Base-by-base conservation (phyloP, 1,140 invertebrate genomes). In the Carcinoscorpius rotundicauda region DNA sequence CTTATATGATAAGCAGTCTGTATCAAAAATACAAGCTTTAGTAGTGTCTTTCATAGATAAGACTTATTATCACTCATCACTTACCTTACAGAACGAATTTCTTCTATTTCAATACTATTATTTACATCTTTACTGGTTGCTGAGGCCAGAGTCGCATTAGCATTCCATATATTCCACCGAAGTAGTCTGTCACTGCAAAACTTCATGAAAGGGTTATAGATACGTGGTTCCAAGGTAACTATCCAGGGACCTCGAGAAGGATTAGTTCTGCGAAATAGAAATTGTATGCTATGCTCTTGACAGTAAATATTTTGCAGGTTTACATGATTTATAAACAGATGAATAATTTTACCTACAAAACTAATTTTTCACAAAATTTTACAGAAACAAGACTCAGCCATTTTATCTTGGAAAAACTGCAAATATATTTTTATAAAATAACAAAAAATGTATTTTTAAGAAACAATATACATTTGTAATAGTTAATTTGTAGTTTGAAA, bases 161-260 rank as follows among this genome's bases (percentile, higher is more conserved):
- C 87, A 61, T 87, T 80, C 89, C 90, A 97, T 3, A 88, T 77
- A 74, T 90, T 91, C 83, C 85, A 91, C 53, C 94, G 78, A 51
- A 88, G 73, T 49, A 82, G 75, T 66, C 87, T 78, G 75, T 88
- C 84, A 3, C 88, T 84, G 78, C 93, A 97, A 76, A 91, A 84
- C 75, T 93, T 84, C 73, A 93, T 78, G 71, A 83, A 91, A 8
- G 82, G 80, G 62, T 84, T 76, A 69, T 86, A 84, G 53, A 91
- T 80, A 68, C 84, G 76, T 3, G 86, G 84, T 57, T 88, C 79
- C 29, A 94, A 78, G 3, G 84, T 88, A 3, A 93, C 77, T n/a
- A 4, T 29, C 67, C 67, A 68, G 8, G 67, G 67, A 6, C 67
- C 67, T 48, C 61, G 60, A 4, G 56, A 58, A 11, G 51, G 10